Base-by-base conservation (phyloP, 2,888 invertebrate species). In the Mystacides longicornis region DNA sequence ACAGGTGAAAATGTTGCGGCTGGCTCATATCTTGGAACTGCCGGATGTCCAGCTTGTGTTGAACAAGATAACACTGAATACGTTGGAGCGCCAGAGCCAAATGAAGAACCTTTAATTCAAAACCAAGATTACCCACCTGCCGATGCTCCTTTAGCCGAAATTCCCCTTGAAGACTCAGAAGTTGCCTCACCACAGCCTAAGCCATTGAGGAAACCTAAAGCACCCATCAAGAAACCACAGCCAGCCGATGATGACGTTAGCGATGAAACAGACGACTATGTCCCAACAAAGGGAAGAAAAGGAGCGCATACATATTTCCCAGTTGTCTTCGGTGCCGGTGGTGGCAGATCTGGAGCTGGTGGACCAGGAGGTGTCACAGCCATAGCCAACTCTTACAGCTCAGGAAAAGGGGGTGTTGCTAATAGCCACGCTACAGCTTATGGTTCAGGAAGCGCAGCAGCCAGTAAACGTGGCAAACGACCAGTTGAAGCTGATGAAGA, bases 391-490 rank as follows among this genome's bases (percentile, higher is more conserved):
- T 83, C 85, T 55, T 86, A 82, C 67, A 86, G 85, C 65, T 86
- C 85, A 0, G 82, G 83, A 1, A 80, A 81, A 60, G 83, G 86
- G 2, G 86, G 86, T 1, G 81, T 86, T 2, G 86, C 86, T 11
- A 83, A 81, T 56, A 86, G 86, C 62, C 84, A 86, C 62, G 86
- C 87, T 0, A 85, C 85, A 1, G 83, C 86, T 1, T 86, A 85
- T 65, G 86, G 85, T 2, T 79, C 79, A 48, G 79, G 82, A 1
- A 70, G 80, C 65, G 69, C 74, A 57, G 65, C 60, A 70, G 63
- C 61, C 67, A 62, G 69, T 65, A 62, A 65, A 66, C 31, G 54
- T 45, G 47, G 31, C 37, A 27, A 27, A 19, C 23, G 16, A n/a
- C 43, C 50, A 11, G 33, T 7, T 16, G 16, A 20, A 14, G 49